Evolutionary conservation across 1,140 invertebrate species (phyloP), one percentile per base, ranked within the genome.

Genomic region (Eulimnadia texana): DNA sequence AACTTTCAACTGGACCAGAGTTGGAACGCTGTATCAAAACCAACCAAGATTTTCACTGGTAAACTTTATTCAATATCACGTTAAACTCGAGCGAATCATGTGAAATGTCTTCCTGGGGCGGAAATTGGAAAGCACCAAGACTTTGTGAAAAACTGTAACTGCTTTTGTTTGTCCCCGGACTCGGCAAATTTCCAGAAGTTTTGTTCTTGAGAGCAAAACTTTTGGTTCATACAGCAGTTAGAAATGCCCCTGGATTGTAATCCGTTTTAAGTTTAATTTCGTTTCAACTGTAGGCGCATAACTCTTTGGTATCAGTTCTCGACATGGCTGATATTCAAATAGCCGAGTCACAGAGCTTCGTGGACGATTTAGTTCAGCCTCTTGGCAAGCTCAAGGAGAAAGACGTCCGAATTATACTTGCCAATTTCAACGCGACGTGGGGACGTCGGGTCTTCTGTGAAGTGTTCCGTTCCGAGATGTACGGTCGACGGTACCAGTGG

Each of bases 21-120:
- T 99, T 11, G 94, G 93, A 1, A 98, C 93, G 0, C 84, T 99
- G 57, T 98, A 96, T 73, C 94, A 99, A 72, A 96, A 94, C 68
- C 90, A 96, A 69, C 90, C 93, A 0, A 76, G 91, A 73, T 96
- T 94, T 72, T 86, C 92, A 0, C 74, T 95, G 75, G 87, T 90
- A 74, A 82, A 80, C 76, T 47, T 20, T 42, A n/a, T n/a, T n/a
- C n/a, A n/a, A n/a, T n/a, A n/a, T n/a, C n/a, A n/a, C n/a, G n/a
- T n/a, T n/a, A n/a, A n/a, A n/a, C n/a, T n/a, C n/a, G n/a, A n/a
- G n/a, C n/a, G n/a, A n/a, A n/a, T n/a, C n/a, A n/a, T n/a, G n/a
- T n/a, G n/a, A n/a, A n/a, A n/a, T n/a, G n/a, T n/a, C n/a, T n/a
- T n/a, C n/a, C n/a, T n/a, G n/a, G n/a, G n/a, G n/a, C n/a, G n/a